Base-by-base conservation (phyloP, 1,140 invertebrate species). In the Eubasilissa regina region DNA sequence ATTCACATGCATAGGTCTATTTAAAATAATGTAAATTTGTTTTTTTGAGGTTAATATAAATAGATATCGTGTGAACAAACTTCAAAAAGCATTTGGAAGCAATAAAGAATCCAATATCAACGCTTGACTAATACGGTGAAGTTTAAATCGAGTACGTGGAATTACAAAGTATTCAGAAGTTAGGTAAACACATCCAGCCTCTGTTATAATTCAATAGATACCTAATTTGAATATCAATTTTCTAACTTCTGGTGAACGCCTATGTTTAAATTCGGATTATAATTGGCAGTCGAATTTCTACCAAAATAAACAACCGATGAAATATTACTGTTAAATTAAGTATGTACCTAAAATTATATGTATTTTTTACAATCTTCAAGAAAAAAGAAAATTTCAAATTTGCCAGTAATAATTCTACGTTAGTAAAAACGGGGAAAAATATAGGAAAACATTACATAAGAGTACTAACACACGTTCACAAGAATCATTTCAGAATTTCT, bases 401-500 rank as follows among this genome's bases (percentile, higher is more conserved):
- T 51, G 9, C 9, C 3, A 12, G 25, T 21, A 62, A 21, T 19
- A 9, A 25, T 62, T 62, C 58, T 62, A 25, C 12, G 53, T 15
- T 9, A 19, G 25, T 62, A 62, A 25, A 19, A 43, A 4, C 17
- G 0, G 13, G 44, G 6, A 13, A 70, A 17, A 53, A 73, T 21
- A 73, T 53, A 58, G 48, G 73, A 75, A 47, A 76, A 76, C 45
- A 47, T 76, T 76, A 47, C 43, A 62, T 62, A 62, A 62, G 58
- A 15, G 58, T 12, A 68, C 75, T 68, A 19, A 77, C 51, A 55
- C 75, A 12, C 55, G 35, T 56, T 43, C 48, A n/a, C 53, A 44
- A 76, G 43, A 68, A 21, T 60, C 43, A 35, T 51, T 79, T 17
- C 21, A 75, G 79, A 77, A 66, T 78, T 78, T 79, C 73, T 64